These are phyloP conservation scores for Charaxes varanes DNA, from an alignment of 1,140 invertebrate species.

Conservation along the genomic window DNA sequence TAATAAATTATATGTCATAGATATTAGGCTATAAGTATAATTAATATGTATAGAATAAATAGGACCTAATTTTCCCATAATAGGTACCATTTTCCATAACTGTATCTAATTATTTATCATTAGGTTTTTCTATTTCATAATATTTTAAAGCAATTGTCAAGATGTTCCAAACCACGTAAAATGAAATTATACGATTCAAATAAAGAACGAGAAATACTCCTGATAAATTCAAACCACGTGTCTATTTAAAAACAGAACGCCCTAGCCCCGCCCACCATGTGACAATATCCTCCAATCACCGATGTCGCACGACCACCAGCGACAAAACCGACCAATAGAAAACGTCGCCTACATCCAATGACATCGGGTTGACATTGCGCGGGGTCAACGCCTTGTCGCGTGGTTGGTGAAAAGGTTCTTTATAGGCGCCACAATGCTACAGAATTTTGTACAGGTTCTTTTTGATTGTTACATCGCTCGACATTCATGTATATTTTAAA, in stretches of 20 bases:
- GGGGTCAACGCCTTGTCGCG: slow-evolving; percentile 47
- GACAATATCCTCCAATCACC: slow-evolving; percentile 55
- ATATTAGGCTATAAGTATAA: too few species aligned
- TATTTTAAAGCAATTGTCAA: too few species aligned
- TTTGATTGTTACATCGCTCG: neutral
- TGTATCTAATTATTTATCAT: too few species aligned
- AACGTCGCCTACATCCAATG: slow-evolving; percentile 55
- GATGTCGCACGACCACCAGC: slow-evolving; percentile 59
- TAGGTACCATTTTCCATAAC: too few species aligned
- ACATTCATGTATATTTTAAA: neutral
- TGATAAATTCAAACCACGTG: slow-evolving; percentile 14
- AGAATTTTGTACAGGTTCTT: slow-evolving; percentile 1
- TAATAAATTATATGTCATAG: too few species aligned
- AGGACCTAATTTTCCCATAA: too few species aligned
- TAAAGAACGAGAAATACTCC: slow-evolving; percentile 2
- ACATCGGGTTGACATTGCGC: slow-evolving; percentile 57
- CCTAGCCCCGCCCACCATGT: slow-evolving; percentile 40
- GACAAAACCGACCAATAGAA: slow-evolving; percentile 55
- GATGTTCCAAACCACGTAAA: too few species aligned
- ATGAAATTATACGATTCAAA: too few species aligned
- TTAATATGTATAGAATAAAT: too few species aligned
- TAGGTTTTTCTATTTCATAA: too few species aligned
- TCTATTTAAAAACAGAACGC: slow-evolving; percentile 25
- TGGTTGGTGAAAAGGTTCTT: slow-evolving; percentile 29
- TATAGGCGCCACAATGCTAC: slow-evolving; percentile 5